Evolutionary conservation across 37 sponge, comb jelly and placozoan genomes (phyloP).

Genomic region (Spongia lamella): DNA sequence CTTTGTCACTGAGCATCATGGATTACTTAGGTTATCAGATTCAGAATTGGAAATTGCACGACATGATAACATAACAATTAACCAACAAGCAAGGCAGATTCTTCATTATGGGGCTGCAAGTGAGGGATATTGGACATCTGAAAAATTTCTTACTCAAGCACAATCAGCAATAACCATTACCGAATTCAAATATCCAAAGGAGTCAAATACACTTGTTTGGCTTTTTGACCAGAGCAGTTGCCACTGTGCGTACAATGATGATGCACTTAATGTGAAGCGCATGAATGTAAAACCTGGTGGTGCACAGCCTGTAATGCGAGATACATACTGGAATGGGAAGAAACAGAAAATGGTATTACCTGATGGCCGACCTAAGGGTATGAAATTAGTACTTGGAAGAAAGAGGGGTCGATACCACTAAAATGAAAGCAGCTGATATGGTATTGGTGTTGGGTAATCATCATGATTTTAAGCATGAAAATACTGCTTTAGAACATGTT

Average conservation of each 20-base stretch:
- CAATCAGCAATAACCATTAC: background rate
- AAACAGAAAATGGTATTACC: constrained; percentile 18
- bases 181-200: constrained; percentile 26
- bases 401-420: too few species aligned
- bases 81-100: background rate
- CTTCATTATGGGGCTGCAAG: constrained; percentile 28
- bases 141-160: background rate
- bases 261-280: constrained; percentile 11
- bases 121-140: constrained; percentile 20
- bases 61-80: background rate
- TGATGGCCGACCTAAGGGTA: too few species aligned
- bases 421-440: constrained; percentile 20
- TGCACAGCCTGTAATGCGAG: constrained; percentile 6
- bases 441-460: background rate
- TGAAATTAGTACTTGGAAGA: too few species aligned
- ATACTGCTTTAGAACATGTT: constrained; percentile 5
- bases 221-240: constrained; percentile 27
- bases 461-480: constrained; percentile 12
- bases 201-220: background rate
- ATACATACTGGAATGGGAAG: background rate
- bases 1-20: background rate
- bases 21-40: background rate
- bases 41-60: background rate
- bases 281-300: constrained; percentile 27
- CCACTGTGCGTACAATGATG: too few species aligned